phyloP scores from a whole-genome alignment of 2,113 vertebrate genomes.

The Trichomycterus rosablanca region DNA sequence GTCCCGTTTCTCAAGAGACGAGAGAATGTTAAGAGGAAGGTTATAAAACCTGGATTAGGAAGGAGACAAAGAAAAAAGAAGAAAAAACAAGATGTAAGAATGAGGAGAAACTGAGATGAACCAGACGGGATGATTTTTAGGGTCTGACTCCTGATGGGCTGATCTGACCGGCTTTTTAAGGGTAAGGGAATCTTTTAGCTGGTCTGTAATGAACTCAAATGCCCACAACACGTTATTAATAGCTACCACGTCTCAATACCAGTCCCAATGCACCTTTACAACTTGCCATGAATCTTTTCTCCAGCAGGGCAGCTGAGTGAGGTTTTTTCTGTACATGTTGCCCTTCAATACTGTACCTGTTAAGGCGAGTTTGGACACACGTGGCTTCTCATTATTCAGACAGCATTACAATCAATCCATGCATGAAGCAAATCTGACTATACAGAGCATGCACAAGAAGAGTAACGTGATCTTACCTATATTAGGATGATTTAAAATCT shows the following conservation, averaged over 20 bases:
- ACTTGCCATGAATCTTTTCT: too few relatives aligned
- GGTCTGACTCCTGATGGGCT: not conserved
- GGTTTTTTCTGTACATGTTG: too few relatives aligned
- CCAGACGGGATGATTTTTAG: not conserved
- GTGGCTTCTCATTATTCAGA: too few relatives aligned
- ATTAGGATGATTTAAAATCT: slow-evolving; percentile 46
- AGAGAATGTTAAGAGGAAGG: not conserved
- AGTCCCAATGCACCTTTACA: too few relatives aligned
- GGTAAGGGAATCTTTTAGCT: not conserved
- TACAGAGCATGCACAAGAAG: not conserved
- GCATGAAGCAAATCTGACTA: not conserved
- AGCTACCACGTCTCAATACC: not conserved
- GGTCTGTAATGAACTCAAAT: not conserved
- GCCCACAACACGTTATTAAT: not conserved
- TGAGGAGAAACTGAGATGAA: not conserved
- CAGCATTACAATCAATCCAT: too few relatives aligned
- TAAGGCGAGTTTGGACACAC: too few relatives aligned
- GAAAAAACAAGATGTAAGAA: not conserved
- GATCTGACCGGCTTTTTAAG: slow-evolving; percentile 3
- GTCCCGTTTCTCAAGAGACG: slow-evolving; percentile 5
- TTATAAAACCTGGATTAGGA: too few relatives aligned
- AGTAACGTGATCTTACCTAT: slow-evolving; percentile 31
- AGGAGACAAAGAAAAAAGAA: not conserved
- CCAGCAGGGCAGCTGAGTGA: too few relatives aligned
- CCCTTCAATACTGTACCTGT: too few relatives aligned